Evolutionary conservation across 2,888 invertebrate genomes (phyloP), one percentile per base, ranked within the genome.

Genomic region (Taphrorychus bicolor): DNA sequence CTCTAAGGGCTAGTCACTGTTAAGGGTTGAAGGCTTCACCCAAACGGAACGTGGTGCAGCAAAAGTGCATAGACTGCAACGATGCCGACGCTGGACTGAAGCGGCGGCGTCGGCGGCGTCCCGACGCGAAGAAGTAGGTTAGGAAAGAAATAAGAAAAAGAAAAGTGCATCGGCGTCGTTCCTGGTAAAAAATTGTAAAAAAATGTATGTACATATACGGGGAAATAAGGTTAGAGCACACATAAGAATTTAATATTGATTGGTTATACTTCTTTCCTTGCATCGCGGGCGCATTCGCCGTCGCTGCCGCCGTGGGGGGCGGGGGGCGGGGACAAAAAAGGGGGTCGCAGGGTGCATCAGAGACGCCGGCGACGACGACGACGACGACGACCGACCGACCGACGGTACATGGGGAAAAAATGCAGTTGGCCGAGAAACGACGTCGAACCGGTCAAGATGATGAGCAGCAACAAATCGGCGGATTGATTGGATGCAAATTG

Each of bases 131-230:
- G 82, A 82, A 82, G 80, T 82, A 79, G 82, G 82, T 82, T 82
- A 82, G 79, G 76, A 81, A 81, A 81, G 71, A 79, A 81, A 81
- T 82, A 82, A 82, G 81, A 81, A 82, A 81, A 82, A 75, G 74
- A 74, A 71, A 71, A 75, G 72, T 75, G 75, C 75, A 75, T 74
- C 75, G 74, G 75, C 75, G 74, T 73, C 71, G 74, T 65, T 70
- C 52, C 70, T 61, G 65, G 68, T 67, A 79, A 79, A 78, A 79
- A 79, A 80, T 78, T 77, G 76, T 77, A 78, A 80, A 81, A 81
- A 82, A 82, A 81, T 81, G 80, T 80, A 82, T 82, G 81, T 82
- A 82, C 82, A 82, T 82, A 82, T 78, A 82, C 80, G 82, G 77
- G 80, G 82, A 82, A 82, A 80, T 79, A 78, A 82, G 82, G 82